Percentiles rank a stretch among this genome's conserved stretches.
Evolutionary conservation across 2,797 vertebrate species (phyloP).

Genomic region (Lagorchestes hirsutus): DNA sequence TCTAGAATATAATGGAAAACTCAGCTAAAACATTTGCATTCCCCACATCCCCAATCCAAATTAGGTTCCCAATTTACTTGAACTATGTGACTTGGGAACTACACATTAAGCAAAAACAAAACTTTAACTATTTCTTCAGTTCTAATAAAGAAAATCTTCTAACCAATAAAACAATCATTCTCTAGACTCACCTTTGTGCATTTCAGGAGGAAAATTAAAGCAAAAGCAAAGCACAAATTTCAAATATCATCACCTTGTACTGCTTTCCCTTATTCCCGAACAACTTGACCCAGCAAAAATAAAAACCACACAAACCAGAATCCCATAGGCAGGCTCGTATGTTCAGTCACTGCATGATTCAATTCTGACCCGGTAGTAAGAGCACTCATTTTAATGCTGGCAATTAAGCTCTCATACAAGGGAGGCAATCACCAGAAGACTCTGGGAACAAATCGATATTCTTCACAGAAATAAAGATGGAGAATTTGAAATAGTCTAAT

Average conservation of each 20-base stretch:
- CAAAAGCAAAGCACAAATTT: neutral
- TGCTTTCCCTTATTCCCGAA: neutral
- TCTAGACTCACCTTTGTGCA: neutral
- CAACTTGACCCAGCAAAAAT: neutral
- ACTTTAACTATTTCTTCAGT: conserved; percentile 23
- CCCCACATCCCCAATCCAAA: neutral
- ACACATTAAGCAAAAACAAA: conserved; percentile 48
- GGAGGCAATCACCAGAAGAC: conserved; percentile 68
- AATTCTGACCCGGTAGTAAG: conserved; percentile 71
- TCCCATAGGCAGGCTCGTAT: conserved; percentile 35
- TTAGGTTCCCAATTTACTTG: neutral
- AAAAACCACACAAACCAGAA: conserved; percentile 65
- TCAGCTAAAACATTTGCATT: conserved; percentile 9
- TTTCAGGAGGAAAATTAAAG: neutral
- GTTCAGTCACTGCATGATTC: conserved; percentile 70
- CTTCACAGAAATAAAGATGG: conserved; percentile 81
- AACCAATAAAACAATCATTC: conserved; percentile 28
- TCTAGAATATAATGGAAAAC: conserved; percentile 11
- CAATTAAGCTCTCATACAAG: conserved; percentile 67
- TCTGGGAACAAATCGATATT: conserved; percentile 81
- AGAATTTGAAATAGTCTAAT: conserved; percentile 77
- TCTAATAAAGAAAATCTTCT: conserved; percentile 19
- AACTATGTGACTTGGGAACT: neutral
- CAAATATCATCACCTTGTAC: conserved; percentile 16
- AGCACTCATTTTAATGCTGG: conserved; percentile 62